Evolutionary conservation across 1,140 invertebrate genomes (phyloP), one percentile per base, ranked within the genome.

Genomic region (Kradibia gibbosae): DNA sequence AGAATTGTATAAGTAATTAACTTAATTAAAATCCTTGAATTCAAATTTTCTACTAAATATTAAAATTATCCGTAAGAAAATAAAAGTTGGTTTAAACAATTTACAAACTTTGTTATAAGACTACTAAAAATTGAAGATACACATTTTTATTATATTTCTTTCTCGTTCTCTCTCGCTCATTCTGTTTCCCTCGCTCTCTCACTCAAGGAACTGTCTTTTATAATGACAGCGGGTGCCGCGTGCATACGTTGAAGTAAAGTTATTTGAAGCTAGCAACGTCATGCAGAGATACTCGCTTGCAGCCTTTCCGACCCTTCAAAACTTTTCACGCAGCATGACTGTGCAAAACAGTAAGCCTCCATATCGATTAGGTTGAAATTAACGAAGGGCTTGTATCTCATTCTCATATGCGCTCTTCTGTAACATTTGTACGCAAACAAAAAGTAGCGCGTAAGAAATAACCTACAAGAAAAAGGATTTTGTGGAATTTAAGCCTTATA

Each of bases 291-390:
- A 67, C 25, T 20, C 25, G 42, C 57, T 31, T 25, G 50, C 11
- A 7, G 39, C 53, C 34, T 39, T 75, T 60, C 31, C 31, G 71
- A 22, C 78, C 39, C 70, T 80, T 73, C 57, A 28, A 13, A 55
- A 75, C 72, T 75, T 81, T 81, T 75, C 57, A 81, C 70, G 31
- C 72, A 34, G 15, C 79, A 25, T 81, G 79, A 81, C 79, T 70
- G 34, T 34, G 60, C 72, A 34, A 67, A 81, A 75, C 60, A 34
- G 10, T 28, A n/a, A 34, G 28, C 71, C 39, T 39, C 8, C 22
- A n/a, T 82, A 86, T 85, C 84, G 85, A 85, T 83, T 81, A 81
- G 70, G 11, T 82, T 83, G 71, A 75, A 62, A 84, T 85, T 79
- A 84, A 80, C 82, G 78, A 83, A 78, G 67, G 65, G 36, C 74